phyloP scores from a whole-genome alignment of 2,113 vertebrate species.

The Sebastes schlegelii region DNA sequence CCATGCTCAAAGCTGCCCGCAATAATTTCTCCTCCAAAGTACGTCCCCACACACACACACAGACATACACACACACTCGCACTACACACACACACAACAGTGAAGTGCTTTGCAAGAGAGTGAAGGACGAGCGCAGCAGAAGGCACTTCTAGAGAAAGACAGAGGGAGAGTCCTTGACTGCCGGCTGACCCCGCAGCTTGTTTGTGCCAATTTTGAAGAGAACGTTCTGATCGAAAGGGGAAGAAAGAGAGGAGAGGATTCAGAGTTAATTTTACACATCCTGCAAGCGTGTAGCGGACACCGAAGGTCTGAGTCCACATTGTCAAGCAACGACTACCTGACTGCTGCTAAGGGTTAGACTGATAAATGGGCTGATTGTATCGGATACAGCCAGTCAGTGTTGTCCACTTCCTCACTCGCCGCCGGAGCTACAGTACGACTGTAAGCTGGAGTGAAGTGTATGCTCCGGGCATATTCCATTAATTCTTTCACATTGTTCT shows the following conservation, averaged over 20 bases:
- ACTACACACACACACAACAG: background rate
- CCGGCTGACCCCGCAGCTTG: conserved; percentile 67
- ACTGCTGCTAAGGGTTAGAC: conserved; percentile 31
- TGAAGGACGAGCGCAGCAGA: conserved; percentile 46
- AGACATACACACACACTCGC: conserved; percentile 30
- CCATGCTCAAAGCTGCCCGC: conserved; percentile 60
- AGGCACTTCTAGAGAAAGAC: conserved; percentile 62
- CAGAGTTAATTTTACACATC: conserved; percentile 55
- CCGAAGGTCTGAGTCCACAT: conserved; percentile 53
- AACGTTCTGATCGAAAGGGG: conserved; percentile 31
- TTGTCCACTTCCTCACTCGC: conserved; percentile 6
- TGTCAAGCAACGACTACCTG: conserved; percentile 43
- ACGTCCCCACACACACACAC: conserved; percentile 2
- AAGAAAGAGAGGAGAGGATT: conserved; percentile 25
- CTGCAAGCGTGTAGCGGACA: conserved; percentile 42
- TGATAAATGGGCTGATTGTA: conserved; percentile 10
- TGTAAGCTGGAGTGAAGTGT: conserved; percentile 3
- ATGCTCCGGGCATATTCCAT: background rate
- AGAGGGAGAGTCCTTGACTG: conserved; percentile 78
- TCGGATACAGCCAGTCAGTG: background rate
- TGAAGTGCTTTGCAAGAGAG: conserved; percentile 40
- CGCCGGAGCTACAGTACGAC: background rate
- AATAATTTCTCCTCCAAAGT: conserved; percentile 65
- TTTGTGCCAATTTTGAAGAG: conserved; percentile 67
- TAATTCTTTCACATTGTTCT: conserved; percentile 3